Percentiles rank a stretch among this genome's conserved stretches.
Conservation (phyloP, 35 echinoderm and acorn worm genomes). For the Ophioderma brevispina region DNA sequence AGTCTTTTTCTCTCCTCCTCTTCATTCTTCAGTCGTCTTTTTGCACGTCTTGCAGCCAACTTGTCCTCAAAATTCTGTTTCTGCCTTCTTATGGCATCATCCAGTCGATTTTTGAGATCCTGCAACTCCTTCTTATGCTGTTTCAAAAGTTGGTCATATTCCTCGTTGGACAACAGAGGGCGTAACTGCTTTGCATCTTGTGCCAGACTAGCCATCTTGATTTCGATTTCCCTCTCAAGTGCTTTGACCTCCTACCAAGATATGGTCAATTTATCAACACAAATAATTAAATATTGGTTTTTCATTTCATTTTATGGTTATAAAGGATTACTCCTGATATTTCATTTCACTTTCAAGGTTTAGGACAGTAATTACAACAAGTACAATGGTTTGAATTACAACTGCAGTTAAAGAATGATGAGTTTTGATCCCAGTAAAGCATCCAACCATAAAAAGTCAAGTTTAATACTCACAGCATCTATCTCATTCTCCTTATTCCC, state of each 20-base stretch:
- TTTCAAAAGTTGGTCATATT: slow-evolving; percentile 69
- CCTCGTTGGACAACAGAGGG: slow-evolving; percentile 63
- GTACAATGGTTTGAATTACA: no score
- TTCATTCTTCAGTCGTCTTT: slow-evolving; percentile 9
- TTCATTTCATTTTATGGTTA: no score
- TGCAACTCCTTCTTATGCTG: slow-evolving; percentile 78
- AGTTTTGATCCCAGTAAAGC: no score
- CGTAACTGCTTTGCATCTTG: slow-evolving; percentile 51
- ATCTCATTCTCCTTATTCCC: not conserved
- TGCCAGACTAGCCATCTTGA: slow-evolving; percentile 47
- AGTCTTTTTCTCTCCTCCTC: slow-evolving; percentile 71
- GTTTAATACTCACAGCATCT: not conserved
- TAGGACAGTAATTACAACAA: no score
- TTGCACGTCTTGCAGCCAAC: slow-evolving; percentile 52
- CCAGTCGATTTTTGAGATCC: slow-evolving; percentile 55
- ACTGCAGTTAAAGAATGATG: no score
- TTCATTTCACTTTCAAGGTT: no score
- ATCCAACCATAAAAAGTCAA: no score
- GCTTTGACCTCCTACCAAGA: slow-evolving; percentile 42
- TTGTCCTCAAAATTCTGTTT: slow-evolving; percentile 67
- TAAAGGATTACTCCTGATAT: no score
- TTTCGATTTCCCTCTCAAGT: slow-evolving; percentile 66
- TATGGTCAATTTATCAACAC: no score
- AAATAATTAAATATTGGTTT: no score
- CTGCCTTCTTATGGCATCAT: slow-evolving; percentile 41